Evolutionary conservation across 2,888 invertebrate genomes (phyloP).

Genomic region (Epinotia nisella): DNA sequence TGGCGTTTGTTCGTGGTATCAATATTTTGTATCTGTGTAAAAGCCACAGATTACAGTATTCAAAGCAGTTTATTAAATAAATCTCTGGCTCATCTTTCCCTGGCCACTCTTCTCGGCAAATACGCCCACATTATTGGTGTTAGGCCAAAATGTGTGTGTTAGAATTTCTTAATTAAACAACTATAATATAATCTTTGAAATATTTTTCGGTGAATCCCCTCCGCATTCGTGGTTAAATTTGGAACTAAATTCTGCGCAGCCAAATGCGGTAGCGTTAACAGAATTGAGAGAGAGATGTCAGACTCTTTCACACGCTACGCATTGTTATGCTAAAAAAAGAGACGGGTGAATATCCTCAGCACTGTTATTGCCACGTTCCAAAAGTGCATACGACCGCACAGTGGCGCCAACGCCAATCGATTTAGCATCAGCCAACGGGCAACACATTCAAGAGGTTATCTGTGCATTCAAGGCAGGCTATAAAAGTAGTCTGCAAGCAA

Average conservation of each 20-base stretch:
- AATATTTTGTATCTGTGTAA: too few relatives aligned
- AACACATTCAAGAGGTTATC: too few relatives aligned
- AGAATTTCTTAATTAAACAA: too few relatives aligned
- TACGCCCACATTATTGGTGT: too few relatives aligned
- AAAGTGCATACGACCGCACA: not conserved
- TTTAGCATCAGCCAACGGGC: not conserved
- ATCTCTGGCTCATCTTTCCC: too few relatives aligned
- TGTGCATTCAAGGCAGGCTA: conserved; percentile 13
- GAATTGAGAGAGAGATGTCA: not conserved
- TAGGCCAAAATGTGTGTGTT: too few relatives aligned
- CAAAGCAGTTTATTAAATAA: too few relatives aligned
- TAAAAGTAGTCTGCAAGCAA: not conserved
- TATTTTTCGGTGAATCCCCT: conserved; percentile 13
- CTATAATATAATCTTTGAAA: not conserved
- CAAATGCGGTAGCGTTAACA: not conserved
- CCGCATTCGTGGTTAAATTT: conserved; percentile 9
- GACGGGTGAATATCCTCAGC: not conserved
- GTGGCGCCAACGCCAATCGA: conserved; percentile 9
- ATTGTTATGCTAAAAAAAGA: not conserved
- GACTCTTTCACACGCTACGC: not conserved
- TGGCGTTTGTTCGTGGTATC: too few relatives aligned
- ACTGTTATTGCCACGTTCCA: not conserved
- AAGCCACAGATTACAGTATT: too few relatives aligned
- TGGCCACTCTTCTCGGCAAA: too few relatives aligned
- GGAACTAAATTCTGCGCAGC: not conserved